phyloP scores from a whole-genome alignment of 2,888 invertebrate species.

The Stegophylla sp. region DNA sequence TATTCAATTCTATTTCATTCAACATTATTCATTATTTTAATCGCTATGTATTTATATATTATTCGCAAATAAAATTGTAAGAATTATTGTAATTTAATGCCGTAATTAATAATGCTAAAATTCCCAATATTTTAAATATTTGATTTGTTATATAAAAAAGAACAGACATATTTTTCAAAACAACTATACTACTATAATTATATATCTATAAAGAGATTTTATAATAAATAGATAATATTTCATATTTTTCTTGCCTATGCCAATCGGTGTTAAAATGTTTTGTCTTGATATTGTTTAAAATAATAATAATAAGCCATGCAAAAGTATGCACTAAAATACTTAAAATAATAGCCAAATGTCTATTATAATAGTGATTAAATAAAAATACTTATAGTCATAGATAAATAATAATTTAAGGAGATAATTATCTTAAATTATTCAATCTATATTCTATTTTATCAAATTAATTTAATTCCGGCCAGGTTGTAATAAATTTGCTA shows the following conservation, averaged over 20 bases:
- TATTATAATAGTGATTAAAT: background rate
- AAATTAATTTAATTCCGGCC: background rate
- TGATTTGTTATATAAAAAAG: too few species aligned
- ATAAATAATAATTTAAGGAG: background rate
- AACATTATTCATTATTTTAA: too few species aligned
- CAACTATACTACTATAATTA: too few species aligned
- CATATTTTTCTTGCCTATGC: background rate
- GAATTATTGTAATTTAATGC: too few species aligned
- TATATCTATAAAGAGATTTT: too few species aligned
- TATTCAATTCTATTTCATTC: too few species aligned
- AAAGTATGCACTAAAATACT: background rate
- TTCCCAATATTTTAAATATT: too few species aligned
- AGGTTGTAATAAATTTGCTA: background rate
- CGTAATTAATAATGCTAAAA: too few species aligned
- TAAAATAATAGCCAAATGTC: background rate
- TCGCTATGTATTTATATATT: too few species aligned
- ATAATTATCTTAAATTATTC: background rate
- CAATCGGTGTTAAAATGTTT: background rate
- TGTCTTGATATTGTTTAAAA: background rate
- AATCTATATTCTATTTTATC: conserved; percentile 13
- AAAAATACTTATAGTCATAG: background rate
- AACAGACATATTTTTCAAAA: too few species aligned
- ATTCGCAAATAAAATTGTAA: too few species aligned
- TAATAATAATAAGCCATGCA: conserved; percentile 46
- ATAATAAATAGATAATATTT: background rate